Evolutionary conservation across 2,113 vertebrate genomes (phyloP).

Genomic region (Aegithalos caudatus): DNA sequence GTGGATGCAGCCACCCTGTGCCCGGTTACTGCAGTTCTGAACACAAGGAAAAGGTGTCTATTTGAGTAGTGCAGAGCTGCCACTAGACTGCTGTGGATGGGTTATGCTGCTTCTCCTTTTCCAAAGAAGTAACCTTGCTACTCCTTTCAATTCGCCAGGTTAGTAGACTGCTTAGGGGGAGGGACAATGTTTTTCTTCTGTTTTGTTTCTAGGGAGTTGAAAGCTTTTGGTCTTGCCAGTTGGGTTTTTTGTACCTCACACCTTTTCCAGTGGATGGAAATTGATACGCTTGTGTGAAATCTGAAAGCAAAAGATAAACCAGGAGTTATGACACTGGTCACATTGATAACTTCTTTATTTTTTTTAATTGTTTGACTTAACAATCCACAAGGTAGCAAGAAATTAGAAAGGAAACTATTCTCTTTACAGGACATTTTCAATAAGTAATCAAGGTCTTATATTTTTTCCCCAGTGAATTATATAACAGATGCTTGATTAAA

Average conservation of each 20-base stretch:
- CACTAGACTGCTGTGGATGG: accelerated
- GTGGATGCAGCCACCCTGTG: neutral
- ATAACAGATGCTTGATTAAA: neutral
- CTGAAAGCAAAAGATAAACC: neutral
- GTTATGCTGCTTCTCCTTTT: neutral
- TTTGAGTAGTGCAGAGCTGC: neutral
- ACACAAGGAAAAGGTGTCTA: neutral
- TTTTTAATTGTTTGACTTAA: neutral
- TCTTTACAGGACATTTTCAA: neutral
- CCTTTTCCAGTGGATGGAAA: neutral
- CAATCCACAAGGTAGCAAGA: neutral
- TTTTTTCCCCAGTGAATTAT: neutral
- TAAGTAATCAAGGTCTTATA: neutral
- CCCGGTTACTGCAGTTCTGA: neutral
- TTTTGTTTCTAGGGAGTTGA: neutral
- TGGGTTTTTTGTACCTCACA: neutral
- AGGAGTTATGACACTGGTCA: neutral
- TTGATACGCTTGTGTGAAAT: neutral
- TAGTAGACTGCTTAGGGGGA: neutral
- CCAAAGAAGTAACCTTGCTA: neutral
- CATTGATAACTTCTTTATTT: neutral
- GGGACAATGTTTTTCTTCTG: neutral
- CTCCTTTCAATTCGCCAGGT: neutral
- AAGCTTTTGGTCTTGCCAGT: accelerated
- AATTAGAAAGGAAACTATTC: neutral